These are phyloP conservation scores for Carassius carassius DNA, from an alignment of 2,113 vertebrate genomes.

Conservation along the genomic window DNA sequence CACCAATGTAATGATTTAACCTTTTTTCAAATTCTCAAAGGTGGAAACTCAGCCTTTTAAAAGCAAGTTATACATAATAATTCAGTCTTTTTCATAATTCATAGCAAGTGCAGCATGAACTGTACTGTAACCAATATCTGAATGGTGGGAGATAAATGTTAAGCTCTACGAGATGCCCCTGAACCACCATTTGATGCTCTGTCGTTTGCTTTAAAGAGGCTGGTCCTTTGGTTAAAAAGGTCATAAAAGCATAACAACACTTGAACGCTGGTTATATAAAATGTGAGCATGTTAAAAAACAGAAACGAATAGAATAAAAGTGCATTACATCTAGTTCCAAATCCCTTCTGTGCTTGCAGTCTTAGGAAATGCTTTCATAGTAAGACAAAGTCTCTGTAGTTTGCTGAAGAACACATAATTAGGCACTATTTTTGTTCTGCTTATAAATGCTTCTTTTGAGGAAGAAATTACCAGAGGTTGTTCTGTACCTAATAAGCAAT, in stretches of 20 bases:
- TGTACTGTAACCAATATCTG: not conserved
- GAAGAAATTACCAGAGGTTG: not conserved
- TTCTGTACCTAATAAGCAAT: not conserved
- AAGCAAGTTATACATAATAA: not conserved
- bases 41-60: not conserved
- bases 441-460: slow-evolving; percentile 53
- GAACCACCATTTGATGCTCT: slow-evolving; percentile 15
- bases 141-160: slow-evolving; percentile 24
- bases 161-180: not conserved
- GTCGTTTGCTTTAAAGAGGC: slow-evolving; percentile 20
- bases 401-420: slow-evolving; percentile 19
- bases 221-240: slow-evolving; percentile 30
- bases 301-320: not conserved
- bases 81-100: slow-evolving; percentile 25
- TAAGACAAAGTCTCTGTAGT: slow-evolving; percentile 1
- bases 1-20: not conserved
- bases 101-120: not conserved
- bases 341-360: not conserved
- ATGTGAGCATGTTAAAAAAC: slow-evolving; percentile 6
- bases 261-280: slow-evolving; percentile 14
- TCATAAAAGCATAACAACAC: not conserved
- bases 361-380: slow-evolving; percentile 14
- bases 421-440: slow-evolving; percentile 12
- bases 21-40: not conserved
- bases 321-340: not conserved